Conservation (phyloP, 2,797 vertebrate species). For the Danio aesculapii region DNA sequence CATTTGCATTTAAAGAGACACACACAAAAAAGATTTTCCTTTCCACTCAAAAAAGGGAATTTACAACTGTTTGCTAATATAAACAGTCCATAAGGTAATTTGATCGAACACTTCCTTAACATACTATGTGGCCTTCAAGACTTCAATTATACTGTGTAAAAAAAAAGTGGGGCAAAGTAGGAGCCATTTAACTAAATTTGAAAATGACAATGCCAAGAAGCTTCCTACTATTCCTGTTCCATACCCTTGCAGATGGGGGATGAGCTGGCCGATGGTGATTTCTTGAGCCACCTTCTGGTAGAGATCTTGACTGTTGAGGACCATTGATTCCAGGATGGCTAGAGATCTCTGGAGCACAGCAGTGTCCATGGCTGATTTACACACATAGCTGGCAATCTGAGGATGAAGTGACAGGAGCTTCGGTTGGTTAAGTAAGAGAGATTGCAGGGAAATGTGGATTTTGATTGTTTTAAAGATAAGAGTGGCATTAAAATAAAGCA, state of each 20-base stretch:
- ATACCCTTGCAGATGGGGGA: constrained; percentile 96
- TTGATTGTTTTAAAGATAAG: not conserved
- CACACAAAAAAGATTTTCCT: too few relatives aligned
- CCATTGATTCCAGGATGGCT: constrained; percentile 98
- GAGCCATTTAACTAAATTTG: constrained; percentile 15
- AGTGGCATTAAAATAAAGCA: not conserved
- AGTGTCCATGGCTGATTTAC: constrained; percentile 92
- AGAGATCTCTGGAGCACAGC: constrained; percentile 94
- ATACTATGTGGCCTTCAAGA: too few relatives aligned
- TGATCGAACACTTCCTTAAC: too few relatives aligned
- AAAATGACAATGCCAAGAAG: constrained; percentile 10
- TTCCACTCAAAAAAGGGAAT: too few relatives aligned
- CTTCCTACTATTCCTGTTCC: constrained; percentile 45
- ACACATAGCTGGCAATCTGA: constrained; percentile 95
- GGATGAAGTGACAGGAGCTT: constrained; percentile 46
- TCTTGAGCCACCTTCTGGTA: constrained; percentile 99
- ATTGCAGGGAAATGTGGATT: not conserved
- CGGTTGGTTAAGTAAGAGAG: not conserved
- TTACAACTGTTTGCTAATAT: too few relatives aligned
- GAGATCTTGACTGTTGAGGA: constrained; percentile 96
- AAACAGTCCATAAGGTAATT: too few relatives aligned
- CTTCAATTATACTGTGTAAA: too few relatives aligned
- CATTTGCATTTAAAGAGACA: too few relatives aligned
- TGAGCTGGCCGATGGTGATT: constrained; percentile 97
- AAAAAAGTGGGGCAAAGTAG: too few relatives aligned